phyloP scores from a whole-genome alignment of 1,140 invertebrate genomes.

The Ladona fulva region DNA sequence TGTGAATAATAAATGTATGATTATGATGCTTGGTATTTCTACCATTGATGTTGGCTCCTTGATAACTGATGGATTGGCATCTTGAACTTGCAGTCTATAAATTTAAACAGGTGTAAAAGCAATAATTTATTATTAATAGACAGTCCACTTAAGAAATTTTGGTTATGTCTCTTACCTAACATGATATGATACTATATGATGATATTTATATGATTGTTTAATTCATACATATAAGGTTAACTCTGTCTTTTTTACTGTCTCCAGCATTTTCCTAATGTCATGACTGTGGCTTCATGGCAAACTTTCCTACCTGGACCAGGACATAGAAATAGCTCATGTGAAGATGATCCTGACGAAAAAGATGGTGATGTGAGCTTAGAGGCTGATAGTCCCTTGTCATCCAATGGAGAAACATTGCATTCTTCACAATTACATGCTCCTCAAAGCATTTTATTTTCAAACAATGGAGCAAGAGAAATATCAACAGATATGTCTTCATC shows the following conservation, averaged over 20 bases:
- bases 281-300: background rate
- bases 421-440: background rate
- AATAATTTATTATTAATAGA: no score
- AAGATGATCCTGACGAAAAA: background rate
- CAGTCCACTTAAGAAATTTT: no score
- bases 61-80: no score
- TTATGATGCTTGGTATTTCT: no score
- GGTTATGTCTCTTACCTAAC: no score
- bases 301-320: background rate
- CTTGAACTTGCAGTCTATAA: no score
- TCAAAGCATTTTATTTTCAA: background rate
- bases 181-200: no score
- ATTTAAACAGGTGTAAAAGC: no score
- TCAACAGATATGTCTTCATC: background rate
- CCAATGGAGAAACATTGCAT: background rate
- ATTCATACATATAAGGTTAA: no score
- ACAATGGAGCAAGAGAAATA: background rate
- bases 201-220: no score
- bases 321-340: background rate
- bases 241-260: background rate
- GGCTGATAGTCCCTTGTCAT: background rate
- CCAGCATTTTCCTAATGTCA: background rate
- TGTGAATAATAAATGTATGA: no score
- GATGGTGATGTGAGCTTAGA: background rate
- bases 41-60: no score